Conservation (phyloP, 2,113 vertebrate genomes). For the Elachura formosa region DNA sequence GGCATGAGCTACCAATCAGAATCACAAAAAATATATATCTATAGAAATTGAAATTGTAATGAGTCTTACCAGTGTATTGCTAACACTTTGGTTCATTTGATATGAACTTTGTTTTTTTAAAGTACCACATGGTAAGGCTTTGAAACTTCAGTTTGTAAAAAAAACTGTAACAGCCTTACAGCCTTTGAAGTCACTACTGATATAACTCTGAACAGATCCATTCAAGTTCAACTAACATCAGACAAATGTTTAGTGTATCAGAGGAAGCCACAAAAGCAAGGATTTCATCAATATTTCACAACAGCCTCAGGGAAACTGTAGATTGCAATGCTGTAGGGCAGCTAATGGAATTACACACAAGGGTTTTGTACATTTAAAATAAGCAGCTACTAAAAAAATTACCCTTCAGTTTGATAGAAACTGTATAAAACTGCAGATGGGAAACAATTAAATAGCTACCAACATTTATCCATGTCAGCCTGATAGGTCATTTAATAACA, state of each 20-base stretch:
- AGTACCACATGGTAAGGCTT: slow-evolving; percentile 63
- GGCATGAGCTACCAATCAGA: background rate
- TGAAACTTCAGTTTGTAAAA: slow-evolving; percentile 70
- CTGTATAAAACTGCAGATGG: slow-evolving; percentile 77
- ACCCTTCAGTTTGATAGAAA: slow-evolving; percentile 82
- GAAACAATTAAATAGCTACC: slow-evolving; percentile 76
- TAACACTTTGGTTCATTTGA: slow-evolving; percentile 54
- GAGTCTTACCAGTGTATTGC: slow-evolving; percentile 43
- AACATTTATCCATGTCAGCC: slow-evolving; percentile 67
- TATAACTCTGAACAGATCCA: slow-evolving; percentile 78
- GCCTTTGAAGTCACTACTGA: slow-evolving; percentile 78
- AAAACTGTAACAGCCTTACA: slow-evolving; percentile 66
- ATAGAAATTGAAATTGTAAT: slow-evolving; percentile 52
- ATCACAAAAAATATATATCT: slow-evolving; percentile 16
- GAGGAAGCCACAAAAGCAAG: slow-evolving; percentile 82
- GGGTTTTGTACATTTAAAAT: slow-evolving; percentile 95
- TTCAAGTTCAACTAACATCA: slow-evolving; percentile 82
- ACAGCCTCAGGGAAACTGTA: slow-evolving; percentile 94
- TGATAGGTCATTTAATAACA: slow-evolving; percentile 78
- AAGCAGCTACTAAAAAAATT: slow-evolving; percentile 85
- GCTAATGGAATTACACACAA: slow-evolving; percentile 97
- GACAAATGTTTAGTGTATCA: slow-evolving; percentile 84
- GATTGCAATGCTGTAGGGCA: slow-evolving; percentile 90
- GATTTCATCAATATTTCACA: slow-evolving; percentile 99
- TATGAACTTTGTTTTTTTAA: slow-evolving; percentile 69